phyloP scores from a whole-genome alignment of 2,113 vertebrate genomes.

The Anser brachyrhynchus region DNA sequence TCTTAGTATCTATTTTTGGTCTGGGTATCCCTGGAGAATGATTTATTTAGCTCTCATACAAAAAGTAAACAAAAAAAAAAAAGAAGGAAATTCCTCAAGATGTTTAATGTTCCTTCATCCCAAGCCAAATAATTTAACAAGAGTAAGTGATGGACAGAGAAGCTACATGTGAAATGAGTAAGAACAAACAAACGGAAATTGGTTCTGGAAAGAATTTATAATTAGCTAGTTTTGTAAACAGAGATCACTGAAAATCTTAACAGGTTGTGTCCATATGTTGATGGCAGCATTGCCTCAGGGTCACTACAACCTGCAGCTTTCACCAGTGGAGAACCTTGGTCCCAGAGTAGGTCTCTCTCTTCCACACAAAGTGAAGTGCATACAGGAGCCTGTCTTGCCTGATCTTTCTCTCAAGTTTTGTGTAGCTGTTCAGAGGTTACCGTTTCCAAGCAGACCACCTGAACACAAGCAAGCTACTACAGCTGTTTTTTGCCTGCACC shows the following conservation, averaged over 20 bases:
- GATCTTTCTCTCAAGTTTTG: not conserved
- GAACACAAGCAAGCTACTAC: fast-evolving
- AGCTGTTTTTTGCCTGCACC: not conserved
- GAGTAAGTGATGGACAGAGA: not conserved
- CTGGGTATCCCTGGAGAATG: not conserved
- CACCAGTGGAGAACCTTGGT: not conserved
- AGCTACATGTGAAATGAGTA: not conserved
- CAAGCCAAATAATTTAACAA: not conserved
- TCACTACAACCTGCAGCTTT: not conserved
- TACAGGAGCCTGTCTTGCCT: fast-evolving
- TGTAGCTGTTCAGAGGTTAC: not conserved
- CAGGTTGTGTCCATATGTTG: not conserved
- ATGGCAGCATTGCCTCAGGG: not conserved
- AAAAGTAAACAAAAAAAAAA: not conserved
- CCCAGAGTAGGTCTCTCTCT: not conserved
- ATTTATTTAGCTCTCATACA: not conserved
- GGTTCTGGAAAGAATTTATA: not conserved
- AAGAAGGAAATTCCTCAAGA: not conserved
- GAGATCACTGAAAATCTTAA: not conserved
- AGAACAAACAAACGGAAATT: not conserved
- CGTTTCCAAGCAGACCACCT: not conserved
- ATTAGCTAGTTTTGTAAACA: not conserved
- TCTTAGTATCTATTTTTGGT: not conserved
- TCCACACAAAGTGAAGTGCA: not conserved
- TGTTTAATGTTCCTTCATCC: not conserved